A percentile compares a stretch with the other conserved stretches of the same genome.
phyloP scores from a whole-genome alignment of 2,888 invertebrate genomes.

The Mantis religiosa region DNA sequence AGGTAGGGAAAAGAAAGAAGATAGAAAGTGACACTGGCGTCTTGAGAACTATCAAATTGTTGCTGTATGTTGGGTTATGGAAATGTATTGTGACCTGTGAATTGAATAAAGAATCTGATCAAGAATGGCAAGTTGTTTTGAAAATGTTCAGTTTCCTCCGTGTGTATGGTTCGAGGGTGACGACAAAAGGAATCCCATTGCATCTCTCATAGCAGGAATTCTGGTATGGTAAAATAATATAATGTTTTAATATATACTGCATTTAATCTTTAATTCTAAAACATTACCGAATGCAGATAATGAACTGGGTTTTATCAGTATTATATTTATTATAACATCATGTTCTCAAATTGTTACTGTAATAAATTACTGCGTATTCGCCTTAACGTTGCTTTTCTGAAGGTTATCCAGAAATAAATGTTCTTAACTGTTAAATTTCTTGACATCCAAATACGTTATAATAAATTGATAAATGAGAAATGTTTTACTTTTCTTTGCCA shows the following conservation, averaged over 20 bases:
- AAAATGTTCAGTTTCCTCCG: conserved; percentile 58
- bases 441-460: too few species aligned
- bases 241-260: background rate
- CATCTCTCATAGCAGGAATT: conserved; percentile 79
- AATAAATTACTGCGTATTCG: too few species aligned
- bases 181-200: conserved; percentile 80
- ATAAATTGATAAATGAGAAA: too few species aligned
- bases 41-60: background rate
- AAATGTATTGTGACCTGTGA: background rate
- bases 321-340: too few species aligned
- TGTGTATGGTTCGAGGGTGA: conserved; percentile 84
- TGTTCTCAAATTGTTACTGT: too few species aligned
- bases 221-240: conserved; percentile 57
- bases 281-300: too few species aligned
- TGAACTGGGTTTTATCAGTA: too few species aligned
- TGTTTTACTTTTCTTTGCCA: too few species aligned
- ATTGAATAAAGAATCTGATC: background rate
- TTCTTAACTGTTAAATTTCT: too few species aligned
- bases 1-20: background rate
- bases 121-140: conserved; percentile 26
- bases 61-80: background rate
- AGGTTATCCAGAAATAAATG: too few species aligned
- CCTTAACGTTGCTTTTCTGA: too few species aligned
- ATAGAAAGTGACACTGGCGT: background rate
- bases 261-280: too few species aligned